Evolutionary conservation across 2,113 vertebrate genomes (phyloP).

Genomic region (Dasyurus viverrinus): DNA sequence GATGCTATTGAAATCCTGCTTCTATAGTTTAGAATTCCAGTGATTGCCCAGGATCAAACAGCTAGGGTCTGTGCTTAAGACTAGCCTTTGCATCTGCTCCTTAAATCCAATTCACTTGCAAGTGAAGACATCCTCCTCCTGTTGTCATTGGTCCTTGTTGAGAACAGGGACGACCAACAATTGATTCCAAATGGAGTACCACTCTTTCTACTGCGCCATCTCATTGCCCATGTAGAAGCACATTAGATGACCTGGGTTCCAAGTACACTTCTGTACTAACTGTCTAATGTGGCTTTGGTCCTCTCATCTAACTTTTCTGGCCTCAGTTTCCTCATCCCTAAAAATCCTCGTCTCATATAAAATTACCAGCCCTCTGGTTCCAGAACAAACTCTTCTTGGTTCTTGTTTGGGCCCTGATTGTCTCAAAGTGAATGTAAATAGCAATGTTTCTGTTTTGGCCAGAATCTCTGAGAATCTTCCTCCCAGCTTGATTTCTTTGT

Average conservation of each 20-base stretch:
- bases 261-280: not conserved
- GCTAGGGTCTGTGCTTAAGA: not conserved
- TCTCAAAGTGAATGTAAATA: too few relatives aligned
- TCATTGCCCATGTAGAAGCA: not conserved
- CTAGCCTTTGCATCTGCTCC: not conserved
- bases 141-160: not conserved
- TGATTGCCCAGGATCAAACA: not conserved
- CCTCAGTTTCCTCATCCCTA: not conserved
- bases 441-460: too few relatives aligned
- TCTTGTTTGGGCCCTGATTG: too few relatives aligned
- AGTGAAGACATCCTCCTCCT: not conserved
- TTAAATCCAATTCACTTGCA: not conserved
- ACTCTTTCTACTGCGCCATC: not conserved
- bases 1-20: not conserved
- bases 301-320: not conserved
- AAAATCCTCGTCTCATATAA: not conserved
- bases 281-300: not conserved
- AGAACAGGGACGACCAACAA: not conserved
- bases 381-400: too few relatives aligned
- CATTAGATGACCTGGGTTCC: not conserved
- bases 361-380: not conserved
- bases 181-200: not conserved
- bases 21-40: not conserved
- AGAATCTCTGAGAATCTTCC: too few relatives aligned
- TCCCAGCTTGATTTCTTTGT: too few relatives aligned